These are phyloP conservation scores for Mormyrops attenuatus DNA, from an alignment of 2,797 vertebrate genomes.

Conservation along the genomic window DNA sequence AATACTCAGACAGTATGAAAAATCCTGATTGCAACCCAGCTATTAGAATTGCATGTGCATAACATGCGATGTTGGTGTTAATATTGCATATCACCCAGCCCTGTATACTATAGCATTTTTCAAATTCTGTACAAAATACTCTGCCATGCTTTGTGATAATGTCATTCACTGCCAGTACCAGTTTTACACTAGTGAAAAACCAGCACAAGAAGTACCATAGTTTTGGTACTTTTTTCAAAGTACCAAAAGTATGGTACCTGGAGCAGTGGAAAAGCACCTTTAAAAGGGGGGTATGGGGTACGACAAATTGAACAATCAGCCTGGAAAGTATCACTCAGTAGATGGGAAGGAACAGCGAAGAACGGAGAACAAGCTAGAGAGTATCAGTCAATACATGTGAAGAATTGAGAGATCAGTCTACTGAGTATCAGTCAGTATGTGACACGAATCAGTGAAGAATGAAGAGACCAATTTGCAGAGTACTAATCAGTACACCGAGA, in stretches of 20 bases:
- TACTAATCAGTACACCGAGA: not conserved
- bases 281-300: not conserved
- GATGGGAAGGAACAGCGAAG: not conserved
- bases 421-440: not conserved
- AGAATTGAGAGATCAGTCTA: not conserved
- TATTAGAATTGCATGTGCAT: not conserved
- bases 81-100: not conserved
- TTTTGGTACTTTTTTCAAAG: not conserved
- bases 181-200: not conserved
- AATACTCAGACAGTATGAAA: not conserved
- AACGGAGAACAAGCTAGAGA: not conserved
- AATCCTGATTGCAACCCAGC: not conserved
- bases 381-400: not conserved
- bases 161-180: not conserved
- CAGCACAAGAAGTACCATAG: not conserved
- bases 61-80: not conserved
- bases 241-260: not conserved
- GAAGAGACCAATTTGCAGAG: not conserved
- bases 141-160: not conserved
- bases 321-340: not conserved
- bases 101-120: not conserved
- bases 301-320: not conserved
- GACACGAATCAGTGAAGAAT: not conserved
- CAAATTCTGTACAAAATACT: not conserved
- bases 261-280: not conserved